These are phyloP conservation scores for Argopecten irradians DNA, from an alignment of 1,140 invertebrate species.

Conservation along the genomic window DNA sequence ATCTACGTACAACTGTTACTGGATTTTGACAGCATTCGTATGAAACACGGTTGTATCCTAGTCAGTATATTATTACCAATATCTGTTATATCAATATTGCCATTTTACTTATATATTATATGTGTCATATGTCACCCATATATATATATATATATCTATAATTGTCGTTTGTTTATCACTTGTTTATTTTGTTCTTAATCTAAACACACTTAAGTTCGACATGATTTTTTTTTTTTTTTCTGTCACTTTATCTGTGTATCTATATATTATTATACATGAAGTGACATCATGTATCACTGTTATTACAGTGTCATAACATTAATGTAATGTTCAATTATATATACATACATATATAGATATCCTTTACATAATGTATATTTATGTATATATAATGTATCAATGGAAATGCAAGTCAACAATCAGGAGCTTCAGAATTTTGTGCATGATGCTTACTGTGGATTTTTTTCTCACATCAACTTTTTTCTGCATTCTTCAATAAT, in stretches of 20 bases:
- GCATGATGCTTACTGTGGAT: conserved; percentile 14
- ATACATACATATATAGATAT: neutral
- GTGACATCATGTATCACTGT: neutral
- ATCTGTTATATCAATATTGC: neutral
- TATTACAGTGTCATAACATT: neutral
- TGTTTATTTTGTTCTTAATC: neutral
- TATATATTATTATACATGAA: neutral
- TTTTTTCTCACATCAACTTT: neutral
- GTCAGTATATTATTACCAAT: neutral
- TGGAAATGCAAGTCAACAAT: neutral
- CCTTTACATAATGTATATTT: neutral
- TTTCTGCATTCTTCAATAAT: neutral
- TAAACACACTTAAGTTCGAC: neutral
- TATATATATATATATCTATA: neutral
- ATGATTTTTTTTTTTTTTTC: neutral
- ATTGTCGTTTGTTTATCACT: neutral
- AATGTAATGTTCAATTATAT: neutral
- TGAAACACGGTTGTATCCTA: neutral
- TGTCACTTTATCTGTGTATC: neutral
- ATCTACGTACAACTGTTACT: neutral
- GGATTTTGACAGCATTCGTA: neutral
- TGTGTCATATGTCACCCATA: neutral
- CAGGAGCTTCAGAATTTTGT: neutral
- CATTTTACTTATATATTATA: neutral
- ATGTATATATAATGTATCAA: neutral